Conservation (phyloP, 2,113 vertebrate genomes). For the Solea senegalensis region DNA sequence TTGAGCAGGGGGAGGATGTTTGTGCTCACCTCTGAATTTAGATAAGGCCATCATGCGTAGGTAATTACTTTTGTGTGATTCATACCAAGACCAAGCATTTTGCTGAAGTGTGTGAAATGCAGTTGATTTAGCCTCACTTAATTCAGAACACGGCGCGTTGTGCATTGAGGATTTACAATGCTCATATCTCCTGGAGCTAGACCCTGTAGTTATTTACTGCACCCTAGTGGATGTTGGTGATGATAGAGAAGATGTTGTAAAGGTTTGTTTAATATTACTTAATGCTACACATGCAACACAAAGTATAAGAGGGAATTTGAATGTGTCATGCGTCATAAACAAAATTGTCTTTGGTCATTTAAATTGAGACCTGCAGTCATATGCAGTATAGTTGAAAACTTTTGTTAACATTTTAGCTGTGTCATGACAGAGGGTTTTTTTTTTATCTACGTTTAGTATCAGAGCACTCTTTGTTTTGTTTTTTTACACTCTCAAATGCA, state of each 20-base stretch:
- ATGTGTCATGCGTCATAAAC: conserved; percentile 10
- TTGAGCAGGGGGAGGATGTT: conserved; percentile 52
- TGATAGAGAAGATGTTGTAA: conserved; percentile 14
- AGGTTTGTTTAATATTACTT: conserved; percentile 40
- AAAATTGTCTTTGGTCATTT: neutral
- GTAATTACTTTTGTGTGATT: conserved; percentile 78
- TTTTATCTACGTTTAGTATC: neutral
- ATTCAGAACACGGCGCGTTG: conserved; percentile 57
- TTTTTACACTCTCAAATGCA: neutral
- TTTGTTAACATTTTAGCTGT: neutral
- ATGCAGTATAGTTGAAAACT: neutral
- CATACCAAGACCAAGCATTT: conserved; percentile 62
- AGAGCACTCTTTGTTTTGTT: neutral
- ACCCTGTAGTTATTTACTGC: conserved; percentile 63
- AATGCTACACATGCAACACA: conserved; percentile 28
- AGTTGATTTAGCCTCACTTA: conserved; percentile 71
- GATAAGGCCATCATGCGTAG: conserved; percentile 71
- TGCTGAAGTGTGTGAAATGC: conserved; percentile 70
- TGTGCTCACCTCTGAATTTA: conserved; percentile 74
- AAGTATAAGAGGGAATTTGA: conserved; percentile 15
- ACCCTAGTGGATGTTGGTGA: conserved; percentile 43
- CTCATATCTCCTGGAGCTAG: conserved; percentile 60
- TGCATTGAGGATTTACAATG: conserved; percentile 65
- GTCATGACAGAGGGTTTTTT: neutral
- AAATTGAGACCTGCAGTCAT: neutral